phyloP scores from a whole-genome alignment of 1,140 invertebrate species.

The Palaemon carinicauda region DNA sequence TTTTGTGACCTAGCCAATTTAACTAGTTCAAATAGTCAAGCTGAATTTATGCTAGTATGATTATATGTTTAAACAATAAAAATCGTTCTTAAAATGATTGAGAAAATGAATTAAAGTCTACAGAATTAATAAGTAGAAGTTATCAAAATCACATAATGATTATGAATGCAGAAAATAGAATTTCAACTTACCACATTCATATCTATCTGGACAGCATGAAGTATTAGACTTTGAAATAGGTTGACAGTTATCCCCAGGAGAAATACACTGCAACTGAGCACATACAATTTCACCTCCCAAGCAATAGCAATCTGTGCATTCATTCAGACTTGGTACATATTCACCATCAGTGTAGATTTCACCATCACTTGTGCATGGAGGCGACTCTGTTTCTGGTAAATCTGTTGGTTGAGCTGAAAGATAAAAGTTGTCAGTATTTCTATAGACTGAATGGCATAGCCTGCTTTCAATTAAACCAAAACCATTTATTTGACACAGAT shows the following conservation, averaged over 20 bases:
- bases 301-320: constrained; percentile 61
- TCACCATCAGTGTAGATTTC: constrained; percentile 61
- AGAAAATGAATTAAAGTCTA: too few relatives aligned
- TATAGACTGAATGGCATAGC: too few relatives aligned
- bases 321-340: constrained; percentile 59
- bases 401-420: neutral
- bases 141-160: neutral
- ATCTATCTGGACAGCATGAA: constrained; percentile 46
- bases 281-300: constrained; percentile 57
- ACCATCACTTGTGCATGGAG: constrained; percentile 60
- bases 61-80: too few relatives aligned
- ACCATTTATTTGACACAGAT: too few relatives aligned
- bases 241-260: constrained; percentile 43
- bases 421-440: too few relatives aligned
- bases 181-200: constrained; percentile 50
- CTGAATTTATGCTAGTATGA: too few relatives aligned
- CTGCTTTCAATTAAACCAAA: too few relatives aligned
- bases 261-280: constrained; percentile 51
- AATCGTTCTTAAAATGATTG: too few relatives aligned
- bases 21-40: too few relatives aligned
- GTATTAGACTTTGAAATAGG: neutral
- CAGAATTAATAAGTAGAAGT: too few relatives aligned
- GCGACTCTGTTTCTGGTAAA: neutral
- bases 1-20: too few relatives aligned
- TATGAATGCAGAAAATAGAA: too few relatives aligned